phyloP scores from a whole-genome alignment of 2,113 vertebrate species.

The Rhynchopsitta pachyrhyncha region DNA sequence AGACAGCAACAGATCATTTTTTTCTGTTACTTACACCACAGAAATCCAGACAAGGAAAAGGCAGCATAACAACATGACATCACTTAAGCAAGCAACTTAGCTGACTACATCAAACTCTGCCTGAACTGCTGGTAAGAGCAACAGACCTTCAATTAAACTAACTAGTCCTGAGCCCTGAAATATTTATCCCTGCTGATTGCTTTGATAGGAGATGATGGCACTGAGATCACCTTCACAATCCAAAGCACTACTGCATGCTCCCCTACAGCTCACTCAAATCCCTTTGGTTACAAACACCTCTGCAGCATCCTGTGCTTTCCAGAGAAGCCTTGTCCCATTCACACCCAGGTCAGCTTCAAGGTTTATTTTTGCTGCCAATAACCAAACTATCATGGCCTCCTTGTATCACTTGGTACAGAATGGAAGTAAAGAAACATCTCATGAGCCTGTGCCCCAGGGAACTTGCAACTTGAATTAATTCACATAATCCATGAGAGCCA shows the following conservation, averaged over 20 bases:
- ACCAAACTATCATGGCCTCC: rapidly evolving
- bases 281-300: not conserved
- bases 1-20: not conserved
- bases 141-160: conserved; percentile 18
- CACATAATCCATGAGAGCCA: not conserved
- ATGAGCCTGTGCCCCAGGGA: not conserved
- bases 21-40: not conserved
- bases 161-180: not conserved
- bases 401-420: not conserved
- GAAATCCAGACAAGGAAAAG: not conserved
- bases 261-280: not conserved
- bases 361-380: not conserved
- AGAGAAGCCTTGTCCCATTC: not conserved
- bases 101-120: conserved; percentile 3
- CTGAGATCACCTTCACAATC: not conserved
- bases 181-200: not conserved
- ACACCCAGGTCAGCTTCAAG: not conserved
- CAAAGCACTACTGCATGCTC: not conserved
- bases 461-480: not conserved
- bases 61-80: not conserved
- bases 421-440: not conserved
- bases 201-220: not conserved
- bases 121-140: not conserved
- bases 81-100: not conserved
- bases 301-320: not conserved